Base-by-base conservation (phyloP, 1,140 invertebrate genomes). In the Penaeus indicus region DNA sequence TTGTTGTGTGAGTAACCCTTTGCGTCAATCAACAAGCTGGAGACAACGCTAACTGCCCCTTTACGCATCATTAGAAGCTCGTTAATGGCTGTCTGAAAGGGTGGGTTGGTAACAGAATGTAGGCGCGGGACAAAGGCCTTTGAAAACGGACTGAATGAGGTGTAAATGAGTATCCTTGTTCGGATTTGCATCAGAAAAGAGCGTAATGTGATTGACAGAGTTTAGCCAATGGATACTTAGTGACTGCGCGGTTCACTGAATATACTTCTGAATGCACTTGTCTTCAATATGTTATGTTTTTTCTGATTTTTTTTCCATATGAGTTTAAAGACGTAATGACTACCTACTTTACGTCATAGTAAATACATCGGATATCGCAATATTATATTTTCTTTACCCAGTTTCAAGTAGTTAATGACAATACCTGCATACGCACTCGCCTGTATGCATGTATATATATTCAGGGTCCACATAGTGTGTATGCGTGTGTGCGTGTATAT, bases 1-100 rank as follows among this genome's bases (percentile, higher is more conserved):
- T 54, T 42, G 77, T 38, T n/a, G 42, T 25, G 27, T 61, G 60
- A 64, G 25, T 54, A 79, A 86, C 61, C 85, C 85, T 32, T 79
- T 86, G 47, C 62, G 85, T 86, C 85, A 86, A 86, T 86, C 85
- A 86, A 19, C 82, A 42, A 47, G 32, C 21, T 13, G 5, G 42
- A n/a, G 32, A 77, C 61, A 64, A 78, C 60, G 62, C 60, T 78
- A 86, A 67, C 27, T 62, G 61, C 85, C 85, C 79, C 77, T 77
- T 64, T 86, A 67, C 85, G 78, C 85, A 42, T 86, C 85, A 86
- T 86, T 86, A 86, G 78, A 81, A 67, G 60, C 78, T 86, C 85
- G 85, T 86, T 86, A 86, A 63, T 42, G 85, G 62, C 38, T 81
- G 78, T 86, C 80, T 86, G 85, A 86, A 63, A 81, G 85, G 16